Conservation (phyloP, 2,888 invertebrate genomes). For the Drosophila emarginata region DNA sequence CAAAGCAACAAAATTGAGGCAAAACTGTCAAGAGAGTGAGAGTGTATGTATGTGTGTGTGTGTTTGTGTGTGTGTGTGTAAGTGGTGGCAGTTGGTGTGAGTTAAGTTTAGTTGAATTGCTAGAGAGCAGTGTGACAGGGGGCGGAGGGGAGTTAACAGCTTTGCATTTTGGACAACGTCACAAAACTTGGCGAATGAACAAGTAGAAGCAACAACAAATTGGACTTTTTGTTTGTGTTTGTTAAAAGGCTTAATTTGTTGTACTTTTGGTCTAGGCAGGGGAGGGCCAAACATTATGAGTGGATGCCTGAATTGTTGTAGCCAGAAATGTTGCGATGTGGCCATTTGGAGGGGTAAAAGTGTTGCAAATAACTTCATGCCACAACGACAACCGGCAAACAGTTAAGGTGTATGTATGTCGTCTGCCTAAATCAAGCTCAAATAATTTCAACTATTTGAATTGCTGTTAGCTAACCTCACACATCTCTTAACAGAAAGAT, state of each 20-base stretch:
- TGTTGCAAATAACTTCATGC: constrained; percentile 73
- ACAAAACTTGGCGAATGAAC: constrained; percentile 56
- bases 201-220: constrained; percentile 53
- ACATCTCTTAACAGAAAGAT: constrained; percentile 32
- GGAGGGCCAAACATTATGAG: too few species aligned
- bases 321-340: too few species aligned
- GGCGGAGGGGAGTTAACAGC: constrained; percentile 53
- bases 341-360: constrained; percentile 26
- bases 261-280: constrained; percentile 59
- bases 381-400: constrained; percentile 31
- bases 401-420: constrained; percentile 24
- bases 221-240: constrained; percentile 75
- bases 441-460: constrained; percentile 75
- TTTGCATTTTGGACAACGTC: constrained; percentile 67
- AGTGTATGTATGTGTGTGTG: neutral
- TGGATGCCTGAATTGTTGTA: too few species aligned
- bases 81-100: neutral
- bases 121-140: neutral
- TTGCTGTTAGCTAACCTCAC: constrained; percentile 54
- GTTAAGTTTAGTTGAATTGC: neutral
- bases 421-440: constrained; percentile 71
- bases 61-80: neutral
- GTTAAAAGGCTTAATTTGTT: constrained; percentile 77
- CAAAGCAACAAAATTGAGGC: neutral
- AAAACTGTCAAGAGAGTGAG: neutral